Conservation (phyloP, 92 coral and sea anemone species). For the Actinostola sp. region DNA sequence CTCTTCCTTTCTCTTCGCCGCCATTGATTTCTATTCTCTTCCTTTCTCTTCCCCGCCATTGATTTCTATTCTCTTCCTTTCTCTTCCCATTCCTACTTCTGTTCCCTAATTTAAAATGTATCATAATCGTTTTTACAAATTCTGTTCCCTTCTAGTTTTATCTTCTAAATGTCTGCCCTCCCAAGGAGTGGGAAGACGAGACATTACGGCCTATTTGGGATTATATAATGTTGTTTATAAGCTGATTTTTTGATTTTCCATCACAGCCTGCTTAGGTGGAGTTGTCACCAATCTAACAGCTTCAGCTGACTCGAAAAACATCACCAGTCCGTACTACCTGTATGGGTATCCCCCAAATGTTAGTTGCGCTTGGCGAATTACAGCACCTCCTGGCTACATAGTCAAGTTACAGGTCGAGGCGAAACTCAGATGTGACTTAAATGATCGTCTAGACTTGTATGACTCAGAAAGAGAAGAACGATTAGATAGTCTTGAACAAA, state of each 20-base stretch:
- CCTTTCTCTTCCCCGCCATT: too few species aligned
- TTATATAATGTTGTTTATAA: background rate
- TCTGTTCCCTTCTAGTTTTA: too few species aligned
- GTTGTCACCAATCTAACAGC: slow-evolving; percentile 10
- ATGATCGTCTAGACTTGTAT: slow-evolving; percentile 17
- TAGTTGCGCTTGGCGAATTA: slow-evolving; percentile 44
- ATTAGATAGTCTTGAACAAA: background rate
- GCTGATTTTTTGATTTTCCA: background rate
- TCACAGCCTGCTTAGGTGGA: slow-evolving; percentile 5
- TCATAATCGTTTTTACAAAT: too few species aligned
- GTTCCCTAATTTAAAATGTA: too few species aligned
- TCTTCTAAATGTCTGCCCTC: too few species aligned
- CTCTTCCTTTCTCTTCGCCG: too few species aligned
- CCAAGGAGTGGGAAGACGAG: too few species aligned
- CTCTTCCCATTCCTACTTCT: too few species aligned
- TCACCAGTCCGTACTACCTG: slow-evolving; percentile 16
- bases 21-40: too few species aligned
- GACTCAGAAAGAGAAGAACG: background rate
- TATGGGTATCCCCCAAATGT: slow-evolving; percentile 19
- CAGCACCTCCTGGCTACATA: slow-evolving; percentile 48
- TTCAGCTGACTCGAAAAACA: background rate
- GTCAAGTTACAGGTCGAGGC: slow-evolving; percentile 12
- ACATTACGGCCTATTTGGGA: background rate
- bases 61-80: too few species aligned
- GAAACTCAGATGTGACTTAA: background rate